phyloP scores from a whole-genome alignment of 2,113 vertebrate genomes.

The Herpetotheres cachinnans region DNA sequence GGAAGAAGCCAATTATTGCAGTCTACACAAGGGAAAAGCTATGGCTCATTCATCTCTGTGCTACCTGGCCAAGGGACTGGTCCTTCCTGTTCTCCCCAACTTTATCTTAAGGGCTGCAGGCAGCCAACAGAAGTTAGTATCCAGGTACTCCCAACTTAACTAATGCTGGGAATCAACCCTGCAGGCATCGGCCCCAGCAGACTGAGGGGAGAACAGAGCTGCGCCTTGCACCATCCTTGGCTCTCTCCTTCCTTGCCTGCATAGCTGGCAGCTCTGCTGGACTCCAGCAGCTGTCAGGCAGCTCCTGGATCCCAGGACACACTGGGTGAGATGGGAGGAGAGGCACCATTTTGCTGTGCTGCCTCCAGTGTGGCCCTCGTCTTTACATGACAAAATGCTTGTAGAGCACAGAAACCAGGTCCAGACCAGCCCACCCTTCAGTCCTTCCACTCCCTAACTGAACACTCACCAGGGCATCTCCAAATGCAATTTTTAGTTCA shows the following conservation, averaged over 20 bases:
- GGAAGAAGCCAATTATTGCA: not conserved
- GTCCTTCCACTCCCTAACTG: not conserved
- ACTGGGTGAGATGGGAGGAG: not conserved
- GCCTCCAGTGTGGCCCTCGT: not conserved
- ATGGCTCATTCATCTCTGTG: conserved; percentile 29
- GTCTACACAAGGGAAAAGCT: not conserved
- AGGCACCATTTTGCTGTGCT: not conserved
- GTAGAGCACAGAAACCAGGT: not conserved
- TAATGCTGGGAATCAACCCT: not conserved
- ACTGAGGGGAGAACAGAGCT: not conserved
- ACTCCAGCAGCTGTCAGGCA: not conserved
- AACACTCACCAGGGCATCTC: not conserved
- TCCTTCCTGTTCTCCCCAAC: not conserved
- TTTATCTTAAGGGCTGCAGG: not conserved
- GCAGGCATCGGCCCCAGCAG: fast-evolving
- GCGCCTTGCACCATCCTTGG: not conserved
- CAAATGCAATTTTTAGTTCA: not conserved
- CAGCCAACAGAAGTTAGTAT: not conserved
- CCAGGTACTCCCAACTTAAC: not conserved
- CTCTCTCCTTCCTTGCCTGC: not conserved
- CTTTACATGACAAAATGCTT: not conserved
- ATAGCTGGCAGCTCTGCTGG: not conserved
- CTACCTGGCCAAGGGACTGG: not conserved
- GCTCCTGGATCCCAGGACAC: not conserved
- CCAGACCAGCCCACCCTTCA: not conserved